Conservation (phyloP, 2,888 invertebrate genomes). For the Bellardia pandia region DNA sequence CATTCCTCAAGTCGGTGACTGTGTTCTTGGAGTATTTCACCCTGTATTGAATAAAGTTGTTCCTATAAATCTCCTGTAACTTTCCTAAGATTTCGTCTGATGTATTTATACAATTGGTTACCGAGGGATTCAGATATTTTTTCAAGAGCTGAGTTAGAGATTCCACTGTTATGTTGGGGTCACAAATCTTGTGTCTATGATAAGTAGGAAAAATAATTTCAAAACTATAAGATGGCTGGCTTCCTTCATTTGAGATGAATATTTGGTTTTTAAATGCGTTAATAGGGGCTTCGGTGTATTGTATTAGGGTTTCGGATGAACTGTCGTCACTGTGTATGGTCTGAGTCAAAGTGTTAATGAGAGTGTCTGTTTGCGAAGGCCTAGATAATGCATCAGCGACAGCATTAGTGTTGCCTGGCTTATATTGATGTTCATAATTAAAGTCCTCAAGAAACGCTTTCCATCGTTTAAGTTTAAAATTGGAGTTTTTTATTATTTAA, state of each 20-base stretch:
- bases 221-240: constrained; percentile 24
- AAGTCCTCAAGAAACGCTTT: background rate
- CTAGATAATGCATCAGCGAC: background rate
- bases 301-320: constrained; percentile 13
- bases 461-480: constrained; percentile 8
- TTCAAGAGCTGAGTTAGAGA: no score
- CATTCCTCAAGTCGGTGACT: constrained; percentile 15
- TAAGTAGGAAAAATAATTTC: background rate
- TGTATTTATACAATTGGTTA: no score
- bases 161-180: no score
- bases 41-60: constrained; percentile 37
- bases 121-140: no score
- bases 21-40: constrained; percentile 5
- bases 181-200: no score
- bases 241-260: background rate
- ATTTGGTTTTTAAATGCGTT: background rate
- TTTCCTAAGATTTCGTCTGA: no score
- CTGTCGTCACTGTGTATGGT: background rate
- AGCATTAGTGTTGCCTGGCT: background rate
- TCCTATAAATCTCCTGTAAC: background rate
- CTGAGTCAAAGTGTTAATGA: background rate
- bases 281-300: constrained; percentile 6
- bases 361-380: background rate
- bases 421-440: background rate
- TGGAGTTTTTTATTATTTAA: constrained; percentile 6